phyloP scores from a whole-genome alignment of 2,888 invertebrate genomes.

The Torymus texanus region DNA sequence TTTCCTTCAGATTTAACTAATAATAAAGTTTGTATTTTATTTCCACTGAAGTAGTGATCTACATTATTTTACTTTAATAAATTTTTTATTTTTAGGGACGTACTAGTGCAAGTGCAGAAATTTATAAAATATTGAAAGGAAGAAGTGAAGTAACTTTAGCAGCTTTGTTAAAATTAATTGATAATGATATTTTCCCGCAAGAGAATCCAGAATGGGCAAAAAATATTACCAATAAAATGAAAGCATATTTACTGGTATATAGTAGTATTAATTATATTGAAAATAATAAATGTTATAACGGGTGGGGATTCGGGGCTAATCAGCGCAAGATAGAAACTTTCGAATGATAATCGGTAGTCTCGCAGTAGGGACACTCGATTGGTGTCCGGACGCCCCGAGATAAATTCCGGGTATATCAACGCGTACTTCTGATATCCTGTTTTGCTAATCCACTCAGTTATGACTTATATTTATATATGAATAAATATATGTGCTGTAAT shows the following conservation, averaged over 20 bases:
- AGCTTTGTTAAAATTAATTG: conserved; percentile 81
- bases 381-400: too few species aligned
- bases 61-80: too few species aligned
- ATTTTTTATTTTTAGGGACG: conserved; percentile 61
- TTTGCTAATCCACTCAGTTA: too few species aligned
- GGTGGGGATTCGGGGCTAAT: too few species aligned
- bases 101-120: conserved; percentile 68
- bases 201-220: conserved; percentile 82
- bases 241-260: conserved; percentile 79
- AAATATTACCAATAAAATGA: conserved; percentile 78
- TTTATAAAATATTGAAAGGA: conserved; percentile 77
- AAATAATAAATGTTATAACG: too few species aligned
- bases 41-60: too few species aligned
- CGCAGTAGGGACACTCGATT: too few species aligned
- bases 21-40: conserved; percentile 73
- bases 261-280: not conserved
- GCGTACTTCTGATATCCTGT: too few species aligned
- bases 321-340: too few species aligned
- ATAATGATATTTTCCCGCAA: conserved; percentile 80
- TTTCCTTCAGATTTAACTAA: conserved; percentile 82
- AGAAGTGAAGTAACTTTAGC: conserved; percentile 82
- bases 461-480: not conserved
- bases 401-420: too few species aligned
- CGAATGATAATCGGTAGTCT: too few species aligned
- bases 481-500: conserved; percentile 40